These are phyloP conservation scores for Balanococcus diminutus DNA, from an alignment of 2,888 invertebrate species.

Conservation along the genomic window DNA sequence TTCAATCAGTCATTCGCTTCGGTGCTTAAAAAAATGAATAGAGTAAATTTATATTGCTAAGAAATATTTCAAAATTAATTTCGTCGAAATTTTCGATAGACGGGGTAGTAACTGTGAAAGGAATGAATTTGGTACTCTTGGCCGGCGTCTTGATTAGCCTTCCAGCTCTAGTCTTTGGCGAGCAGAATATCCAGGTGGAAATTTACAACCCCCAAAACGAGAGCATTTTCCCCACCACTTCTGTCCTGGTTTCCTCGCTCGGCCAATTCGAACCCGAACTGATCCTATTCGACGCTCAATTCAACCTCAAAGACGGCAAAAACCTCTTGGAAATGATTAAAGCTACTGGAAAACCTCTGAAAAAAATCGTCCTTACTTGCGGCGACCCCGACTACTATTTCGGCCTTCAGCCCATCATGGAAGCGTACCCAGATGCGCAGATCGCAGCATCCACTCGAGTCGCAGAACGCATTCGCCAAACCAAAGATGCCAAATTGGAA, in stretches of 20 bases:
- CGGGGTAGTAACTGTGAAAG: too few species aligned
- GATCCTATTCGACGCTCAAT: not conserved
- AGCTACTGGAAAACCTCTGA: not conserved
- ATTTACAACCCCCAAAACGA: not conserved
- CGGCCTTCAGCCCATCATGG: not conserved
- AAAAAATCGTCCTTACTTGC: not conserved
- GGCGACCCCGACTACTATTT: not conserved
- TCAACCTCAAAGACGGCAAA: not conserved
- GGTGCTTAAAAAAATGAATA: too few species aligned
- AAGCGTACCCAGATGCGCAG: not conserved
- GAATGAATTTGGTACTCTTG: too few species aligned
- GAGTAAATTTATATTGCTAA: too few species aligned
- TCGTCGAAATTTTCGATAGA: too few species aligned
- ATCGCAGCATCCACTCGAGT: not conserved
- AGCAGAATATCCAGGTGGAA: too few species aligned
- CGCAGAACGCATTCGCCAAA: not conserved
- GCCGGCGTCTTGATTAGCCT: too few species aligned
- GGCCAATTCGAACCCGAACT: not conserved
- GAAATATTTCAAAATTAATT: too few species aligned
- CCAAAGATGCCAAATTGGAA: not conserved
- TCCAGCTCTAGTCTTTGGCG: too few species aligned
- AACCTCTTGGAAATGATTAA: not conserved
- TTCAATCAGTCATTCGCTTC: too few species aligned
- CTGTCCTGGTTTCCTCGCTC: not conserved
- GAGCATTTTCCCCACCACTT: not conserved